phyloP scores from a whole-genome alignment of 2,888 invertebrate species.

The Conomelus anceps region DNA sequence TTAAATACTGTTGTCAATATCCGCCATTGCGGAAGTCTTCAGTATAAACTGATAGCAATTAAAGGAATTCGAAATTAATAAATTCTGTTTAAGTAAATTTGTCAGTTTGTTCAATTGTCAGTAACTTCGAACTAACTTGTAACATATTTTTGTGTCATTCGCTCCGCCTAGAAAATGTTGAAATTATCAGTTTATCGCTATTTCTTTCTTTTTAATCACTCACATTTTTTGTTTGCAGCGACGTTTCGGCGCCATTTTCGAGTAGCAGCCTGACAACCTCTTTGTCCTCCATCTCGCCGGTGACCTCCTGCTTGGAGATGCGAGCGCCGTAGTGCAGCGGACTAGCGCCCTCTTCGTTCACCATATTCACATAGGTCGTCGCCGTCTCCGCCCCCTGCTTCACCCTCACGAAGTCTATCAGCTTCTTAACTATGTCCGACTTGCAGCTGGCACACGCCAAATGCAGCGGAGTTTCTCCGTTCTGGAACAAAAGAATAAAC shows the following conservation, averaged over 20 bases:
- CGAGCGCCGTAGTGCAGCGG: constrained; percentile 92
- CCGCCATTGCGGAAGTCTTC: too few relatives aligned
- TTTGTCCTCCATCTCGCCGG: constrained; percentile 47
- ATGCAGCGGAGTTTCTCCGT: constrained; percentile 92
- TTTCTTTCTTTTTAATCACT: constrained; percentile 23
- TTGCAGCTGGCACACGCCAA: constrained; percentile 82
- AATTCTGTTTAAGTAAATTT: too few relatives aligned
- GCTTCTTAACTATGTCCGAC: constrained; percentile 76
- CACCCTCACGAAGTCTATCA: constrained; percentile 75
- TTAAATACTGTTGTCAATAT: too few relatives aligned
- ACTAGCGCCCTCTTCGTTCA: constrained; percentile 87
- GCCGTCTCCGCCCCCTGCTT: constrained; percentile 70
- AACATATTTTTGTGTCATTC: too few relatives aligned
- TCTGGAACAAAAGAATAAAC: constrained; percentile 48
- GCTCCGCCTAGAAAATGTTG: background rate
- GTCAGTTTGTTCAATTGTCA: too few relatives aligned
- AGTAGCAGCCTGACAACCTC: constrained; percentile 85
- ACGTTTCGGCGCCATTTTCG: constrained; percentile 86
- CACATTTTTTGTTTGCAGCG: constrained; percentile 66
- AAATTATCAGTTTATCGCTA: background rate
- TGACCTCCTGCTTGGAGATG: constrained; percentile 74
- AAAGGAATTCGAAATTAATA: too few relatives aligned
- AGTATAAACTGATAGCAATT: too few relatives aligned
- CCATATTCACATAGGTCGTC: constrained; percentile 77
- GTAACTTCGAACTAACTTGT: too few relatives aligned